Base-by-base conservation (phyloP, 2,888 invertebrate genomes). In the Patella ulyssiponensis region DNA sequence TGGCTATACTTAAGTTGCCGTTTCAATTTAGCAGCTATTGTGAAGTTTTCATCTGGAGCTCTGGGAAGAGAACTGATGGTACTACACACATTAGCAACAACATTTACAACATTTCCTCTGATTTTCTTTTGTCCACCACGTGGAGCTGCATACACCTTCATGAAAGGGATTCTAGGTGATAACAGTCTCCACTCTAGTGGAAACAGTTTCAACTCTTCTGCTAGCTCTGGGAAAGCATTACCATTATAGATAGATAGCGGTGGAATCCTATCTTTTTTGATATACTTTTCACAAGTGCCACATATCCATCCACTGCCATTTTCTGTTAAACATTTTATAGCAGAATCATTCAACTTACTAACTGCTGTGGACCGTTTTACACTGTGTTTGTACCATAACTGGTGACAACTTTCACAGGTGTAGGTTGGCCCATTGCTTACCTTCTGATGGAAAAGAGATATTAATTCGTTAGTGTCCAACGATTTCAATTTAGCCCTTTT, bases 1-100 rank as follows among this genome's bases (percentile, higher is more conserved):
- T 58, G 20, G 17, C 33, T 69, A 33, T 58, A 44, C 12, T 44
- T 23, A 15, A 74, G 20, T 23, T 64, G 74, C 74, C 74, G 20
- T 20, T 74, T 54, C 7, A 74, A 33, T 27, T 74, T 74, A 52
- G 69, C 33, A 7, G 74, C 74, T 44, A 69, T 51, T 69, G 74
- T 74, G 51, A 64, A 44, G 12, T 58, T 74, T 23, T 71, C 71
- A 33, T 71, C 71, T 27, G 44, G 44, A 11, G 33, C 33, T 44
- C 71, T 23, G 12, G 71, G 71, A 12, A 71, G 44, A 14, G 71
- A 71, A 23, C 33, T 71, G 33, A 33, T 44, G 14, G 71, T 71
- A n/a, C 15, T 44, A 1, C 17, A 20, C 23, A 71, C 71, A 71
- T 71, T 44, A 27, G 44, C 69, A 69, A 20, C 17, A 14, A 69